Conservation (phyloP, 2,888 invertebrate genomes). For the Tricholauxania praeusta region DNA sequence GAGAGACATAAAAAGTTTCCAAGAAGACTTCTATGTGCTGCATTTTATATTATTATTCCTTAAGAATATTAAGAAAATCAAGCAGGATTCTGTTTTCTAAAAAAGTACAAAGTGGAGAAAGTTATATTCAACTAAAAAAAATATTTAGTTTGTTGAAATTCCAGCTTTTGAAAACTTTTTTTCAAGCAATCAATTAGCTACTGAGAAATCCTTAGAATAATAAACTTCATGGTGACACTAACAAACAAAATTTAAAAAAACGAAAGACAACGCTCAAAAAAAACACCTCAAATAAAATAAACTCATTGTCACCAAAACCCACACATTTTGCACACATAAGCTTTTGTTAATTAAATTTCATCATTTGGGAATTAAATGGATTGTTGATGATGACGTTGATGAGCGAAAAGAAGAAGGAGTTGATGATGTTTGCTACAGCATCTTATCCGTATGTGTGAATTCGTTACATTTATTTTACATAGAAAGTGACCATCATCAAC, state of each 20-base stretch:
- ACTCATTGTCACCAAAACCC: slow-evolving; percentile 22
- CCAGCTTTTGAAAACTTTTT: background rate
- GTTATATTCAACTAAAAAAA: background rate
- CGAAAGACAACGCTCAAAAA: no score
- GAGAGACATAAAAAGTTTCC: no score
- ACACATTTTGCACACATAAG: slow-evolving; percentile 42
- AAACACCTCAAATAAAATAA: background rate
- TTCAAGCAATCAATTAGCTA: background rate
- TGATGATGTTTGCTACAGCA: background rate
- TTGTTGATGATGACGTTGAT: slow-evolving; percentile 5
- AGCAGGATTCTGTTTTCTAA: background rate
- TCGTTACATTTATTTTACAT: slow-evolving; percentile 19
- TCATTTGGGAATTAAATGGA: slow-evolving; percentile 42
- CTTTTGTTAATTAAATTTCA: slow-evolving; percentile 48
- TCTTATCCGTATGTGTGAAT: slow-evolving; percentile 5
- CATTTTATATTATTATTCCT: no score
- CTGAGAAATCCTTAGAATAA: no score
- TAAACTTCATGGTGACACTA: no score
- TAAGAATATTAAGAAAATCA: background rate
- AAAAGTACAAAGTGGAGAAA: no score
- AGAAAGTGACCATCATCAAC: slow-evolving; percentile 26
- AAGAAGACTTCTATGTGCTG: no score
- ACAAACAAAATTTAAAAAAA: no score
- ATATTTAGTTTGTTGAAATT: background rate
- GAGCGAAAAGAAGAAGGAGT: background rate